Conservation (phyloP, 2,797 vertebrate genomes). For the Orestias chungarensis region DNA sequence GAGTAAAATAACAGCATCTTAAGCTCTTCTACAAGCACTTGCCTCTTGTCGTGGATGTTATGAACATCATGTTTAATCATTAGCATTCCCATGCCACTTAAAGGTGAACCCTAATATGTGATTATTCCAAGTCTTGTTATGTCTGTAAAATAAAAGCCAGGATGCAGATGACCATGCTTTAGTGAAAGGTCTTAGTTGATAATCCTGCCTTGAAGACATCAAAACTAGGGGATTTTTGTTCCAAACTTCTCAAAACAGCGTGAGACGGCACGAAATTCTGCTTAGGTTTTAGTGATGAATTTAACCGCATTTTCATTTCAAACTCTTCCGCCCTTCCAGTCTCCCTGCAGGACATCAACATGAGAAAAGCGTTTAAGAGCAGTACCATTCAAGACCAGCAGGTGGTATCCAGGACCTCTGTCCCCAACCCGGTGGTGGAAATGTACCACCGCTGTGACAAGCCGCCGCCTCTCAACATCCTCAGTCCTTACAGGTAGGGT, state of each 20-base stretch:
- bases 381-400: slow-evolving; percentile 93
- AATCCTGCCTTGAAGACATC: background rate
- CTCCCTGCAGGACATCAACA: slow-evolving; percentile 92
- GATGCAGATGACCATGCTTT: background rate
- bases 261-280: background rate
- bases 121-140: background rate
- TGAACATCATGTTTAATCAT: background rate
- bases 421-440: slow-evolving; percentile 91
- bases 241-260: background rate
- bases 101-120: background rate
- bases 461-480: slow-evolving; percentile 91
- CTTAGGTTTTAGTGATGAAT: no score
- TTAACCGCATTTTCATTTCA: background rate
- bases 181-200: background rate
- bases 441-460: slow-evolving; percentile 93
- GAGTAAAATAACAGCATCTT: background rate
- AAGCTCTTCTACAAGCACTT: background rate
- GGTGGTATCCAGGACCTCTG: slow-evolving; percentile 89
- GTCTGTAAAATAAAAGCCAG: background rate
- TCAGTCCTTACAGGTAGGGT: slow-evolving; percentile 88
- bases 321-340: slow-evolving; percentile 70
- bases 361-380: slow-evolving; percentile 94
- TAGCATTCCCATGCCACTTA: background rate
- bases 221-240: background rate
- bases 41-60: background rate